Evolutionary conservation across 2,888 invertebrate genomes (phyloP).

Genomic region (Athrips mouffetella): DNA sequence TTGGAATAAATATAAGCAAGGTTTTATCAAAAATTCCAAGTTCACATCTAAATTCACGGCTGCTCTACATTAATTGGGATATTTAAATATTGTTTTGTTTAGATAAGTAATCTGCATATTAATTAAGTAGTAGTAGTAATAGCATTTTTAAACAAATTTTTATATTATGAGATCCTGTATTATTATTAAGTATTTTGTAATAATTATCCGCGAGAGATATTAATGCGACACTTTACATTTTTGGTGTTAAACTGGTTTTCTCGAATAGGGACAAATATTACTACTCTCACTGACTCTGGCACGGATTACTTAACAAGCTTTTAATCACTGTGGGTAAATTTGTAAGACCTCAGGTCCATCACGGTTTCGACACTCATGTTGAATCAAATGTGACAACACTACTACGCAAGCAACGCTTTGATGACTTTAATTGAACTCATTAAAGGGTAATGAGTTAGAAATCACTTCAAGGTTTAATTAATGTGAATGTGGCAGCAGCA

Average conservation of each 20-base stretch:
- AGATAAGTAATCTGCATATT: no score
- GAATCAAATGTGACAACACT: not conserved
- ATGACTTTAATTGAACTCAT: not conserved
- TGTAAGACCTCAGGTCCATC: not conserved
- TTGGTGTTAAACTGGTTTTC: slow-evolving; percentile 3
- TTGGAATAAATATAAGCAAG: no score
- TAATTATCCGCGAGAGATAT: not conserved
- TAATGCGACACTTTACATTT: slow-evolving; percentile 2
- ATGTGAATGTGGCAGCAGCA: slow-evolving; percentile 9
- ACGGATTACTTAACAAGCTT: slow-evolving; percentile 9
- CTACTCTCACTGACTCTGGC: no score
- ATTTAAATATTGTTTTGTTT: no score
- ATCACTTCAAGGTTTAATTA: not conserved
- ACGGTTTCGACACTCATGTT: not conserved
- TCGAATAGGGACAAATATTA: slow-evolving; percentile 5
- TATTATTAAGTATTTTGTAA: slow-evolving; percentile 2
- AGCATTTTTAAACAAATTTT: no score
- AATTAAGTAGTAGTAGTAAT: no score
- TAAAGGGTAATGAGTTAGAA: no score
- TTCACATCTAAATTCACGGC: no score
- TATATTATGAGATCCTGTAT: no score
- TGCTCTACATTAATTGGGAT: no score
- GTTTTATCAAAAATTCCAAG: no score
- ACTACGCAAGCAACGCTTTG: not conserved
- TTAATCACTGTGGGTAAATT: slow-evolving; percentile 9